A percentile compares a stretch with the other conserved stretches of the same genome.
Evolutionary conservation across 2,113 vertebrate genomes (phyloP).

Genomic region (Pseudopodoces humilis): DNA sequence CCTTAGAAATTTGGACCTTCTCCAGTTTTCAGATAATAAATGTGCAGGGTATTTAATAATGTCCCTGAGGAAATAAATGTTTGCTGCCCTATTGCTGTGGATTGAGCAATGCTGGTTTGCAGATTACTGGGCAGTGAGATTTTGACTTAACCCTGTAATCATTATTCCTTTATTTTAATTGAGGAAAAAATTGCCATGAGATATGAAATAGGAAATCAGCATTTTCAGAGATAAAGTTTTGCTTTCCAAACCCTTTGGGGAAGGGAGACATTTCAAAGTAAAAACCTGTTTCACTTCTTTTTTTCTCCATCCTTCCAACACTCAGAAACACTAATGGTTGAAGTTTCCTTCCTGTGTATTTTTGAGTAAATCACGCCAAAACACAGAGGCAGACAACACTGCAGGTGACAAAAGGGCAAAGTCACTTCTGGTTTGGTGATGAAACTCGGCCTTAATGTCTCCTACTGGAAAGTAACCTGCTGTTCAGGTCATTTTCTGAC

Average conservation of each 20-base stretch:
- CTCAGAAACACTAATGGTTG: background rate
- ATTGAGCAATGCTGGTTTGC: background rate
- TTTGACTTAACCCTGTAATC: background rate
- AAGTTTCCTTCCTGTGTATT: background rate
- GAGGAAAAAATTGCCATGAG: background rate
- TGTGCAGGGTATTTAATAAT: slow-evolving; percentile 36
- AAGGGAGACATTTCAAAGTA: background rate
- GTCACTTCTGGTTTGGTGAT: background rate
- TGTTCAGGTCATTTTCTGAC: background rate
- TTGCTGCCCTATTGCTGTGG: slow-evolving; percentile 27
- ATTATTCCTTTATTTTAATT: slow-evolving; percentile 51
- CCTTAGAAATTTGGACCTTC: slow-evolving; percentile 35
- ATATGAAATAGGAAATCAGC: slow-evolving; percentile 4
- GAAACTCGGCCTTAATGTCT: background rate
- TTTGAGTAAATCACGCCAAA: background rate
- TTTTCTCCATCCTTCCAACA: background rate
- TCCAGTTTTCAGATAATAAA: slow-evolving; percentile 27
- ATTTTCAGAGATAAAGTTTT: slow-evolving; percentile 19
- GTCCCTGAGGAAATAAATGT: slow-evolving; percentile 43
- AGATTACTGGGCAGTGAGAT: slow-evolving; percentile 14
- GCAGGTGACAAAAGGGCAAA: background rate
- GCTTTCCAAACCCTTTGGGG: background rate
- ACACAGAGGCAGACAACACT: background rate
- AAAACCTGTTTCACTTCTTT: background rate
- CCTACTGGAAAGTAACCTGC: background rate